phyloP scores from a whole-genome alignment of 2,113 vertebrate species.

The Brienomyrus longianalis region DNA sequence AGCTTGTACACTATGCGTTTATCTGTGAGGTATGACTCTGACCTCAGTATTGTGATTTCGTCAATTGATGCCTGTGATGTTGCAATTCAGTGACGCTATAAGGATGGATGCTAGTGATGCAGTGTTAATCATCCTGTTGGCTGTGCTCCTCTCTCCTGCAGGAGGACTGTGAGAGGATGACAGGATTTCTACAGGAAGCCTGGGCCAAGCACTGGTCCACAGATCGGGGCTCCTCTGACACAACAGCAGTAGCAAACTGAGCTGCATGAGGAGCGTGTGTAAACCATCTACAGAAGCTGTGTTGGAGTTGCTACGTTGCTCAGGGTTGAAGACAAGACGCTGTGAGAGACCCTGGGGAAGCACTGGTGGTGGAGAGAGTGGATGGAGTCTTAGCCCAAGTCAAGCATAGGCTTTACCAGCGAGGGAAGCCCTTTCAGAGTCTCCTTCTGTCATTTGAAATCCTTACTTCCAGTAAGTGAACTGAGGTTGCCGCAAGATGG shows the following conservation, averaged over 20 bases:
- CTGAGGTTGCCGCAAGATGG: slow-evolving; percentile 36
- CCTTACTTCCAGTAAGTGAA: slow-evolving; percentile 28
- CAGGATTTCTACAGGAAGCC: slow-evolving; percentile 73
- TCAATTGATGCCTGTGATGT: background rate
- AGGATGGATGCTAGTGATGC: background rate
- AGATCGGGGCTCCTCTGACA: slow-evolving; percentile 43
- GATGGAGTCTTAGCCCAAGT: background rate
- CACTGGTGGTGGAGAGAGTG: background rate
- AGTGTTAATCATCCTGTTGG: background rate
- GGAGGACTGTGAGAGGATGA: slow-evolving; percentile 84
- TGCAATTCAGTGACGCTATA: background rate
- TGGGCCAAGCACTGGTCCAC: slow-evolving; percentile 68
- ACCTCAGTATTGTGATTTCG: no score
- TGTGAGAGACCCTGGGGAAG: background rate
- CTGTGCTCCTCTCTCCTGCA: slow-evolving; percentile 34
- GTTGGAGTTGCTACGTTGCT: background rate
- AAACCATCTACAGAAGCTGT: background rate
- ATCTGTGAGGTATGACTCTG: slow-evolving; percentile 77
- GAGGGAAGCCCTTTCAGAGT: background rate
- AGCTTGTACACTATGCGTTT: slow-evolving; percentile 89
- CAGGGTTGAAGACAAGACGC: background rate
- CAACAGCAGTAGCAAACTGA: slow-evolving; percentile 46
- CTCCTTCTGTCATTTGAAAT: background rate
- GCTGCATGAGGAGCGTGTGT: background rate
- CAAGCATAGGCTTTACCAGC: background rate